Evolutionary conservation across 1,140 invertebrate genomes (phyloP).

Genomic region (Ceratitis capitata): DNA sequence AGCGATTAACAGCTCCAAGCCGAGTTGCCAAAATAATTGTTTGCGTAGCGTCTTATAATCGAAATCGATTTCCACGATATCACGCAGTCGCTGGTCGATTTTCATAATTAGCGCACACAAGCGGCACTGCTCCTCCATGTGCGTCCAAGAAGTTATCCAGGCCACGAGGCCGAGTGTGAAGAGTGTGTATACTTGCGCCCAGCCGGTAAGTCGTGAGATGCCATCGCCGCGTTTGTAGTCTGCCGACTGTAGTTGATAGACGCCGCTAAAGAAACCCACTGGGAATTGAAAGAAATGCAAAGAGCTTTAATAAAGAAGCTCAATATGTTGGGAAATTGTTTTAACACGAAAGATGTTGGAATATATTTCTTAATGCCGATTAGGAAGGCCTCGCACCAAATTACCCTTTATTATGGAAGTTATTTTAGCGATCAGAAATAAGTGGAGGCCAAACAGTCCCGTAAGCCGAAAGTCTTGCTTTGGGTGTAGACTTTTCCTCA

Average conservation of each 20-base stretch:
- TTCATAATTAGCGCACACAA: conserved; percentile 25
- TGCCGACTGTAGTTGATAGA: neutral
- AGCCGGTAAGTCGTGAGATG: conserved; percentile 43
- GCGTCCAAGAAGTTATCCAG: conserved; percentile 40
- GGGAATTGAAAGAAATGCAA: no score
- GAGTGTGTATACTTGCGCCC: conserved; percentile 44
- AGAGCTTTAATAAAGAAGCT: no score
- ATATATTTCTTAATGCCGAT: no score
- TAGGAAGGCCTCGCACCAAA: no score
- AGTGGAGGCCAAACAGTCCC: no score
- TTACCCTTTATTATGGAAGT: no score
- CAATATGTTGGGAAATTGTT: no score
- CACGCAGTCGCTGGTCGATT: conserved; percentile 42
- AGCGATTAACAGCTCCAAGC: conserved; percentile 39
- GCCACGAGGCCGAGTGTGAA: conserved; percentile 41
- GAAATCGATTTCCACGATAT: neutral
- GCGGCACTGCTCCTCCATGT: neutral
- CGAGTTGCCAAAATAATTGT: conserved; percentile 35
- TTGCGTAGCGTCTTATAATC: conserved; percentile 34
- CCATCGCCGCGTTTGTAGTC: conserved; percentile 11
- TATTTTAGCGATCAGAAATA: no score
- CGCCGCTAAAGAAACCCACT: conserved; percentile 41
- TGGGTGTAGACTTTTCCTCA: no score
- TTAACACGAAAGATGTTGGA: no score
- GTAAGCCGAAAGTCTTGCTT: no score